Conservation (phyloP, 35 echinoderm and acorn worm genomes). For the Hemicentrotus pulcherrimus region DNA sequence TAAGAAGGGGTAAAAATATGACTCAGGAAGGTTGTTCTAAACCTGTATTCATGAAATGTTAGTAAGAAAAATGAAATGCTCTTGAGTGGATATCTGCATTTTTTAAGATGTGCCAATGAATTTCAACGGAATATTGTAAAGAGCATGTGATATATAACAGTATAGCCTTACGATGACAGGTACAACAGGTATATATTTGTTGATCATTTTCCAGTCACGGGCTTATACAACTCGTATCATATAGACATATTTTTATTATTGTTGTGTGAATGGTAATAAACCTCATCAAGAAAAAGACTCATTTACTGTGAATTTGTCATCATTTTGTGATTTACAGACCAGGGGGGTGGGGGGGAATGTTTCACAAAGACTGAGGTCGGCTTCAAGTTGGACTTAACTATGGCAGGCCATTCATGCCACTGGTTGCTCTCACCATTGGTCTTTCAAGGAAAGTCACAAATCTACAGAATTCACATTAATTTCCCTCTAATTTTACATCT, state of each 20-base stretch:
- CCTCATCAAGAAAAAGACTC: neutral
- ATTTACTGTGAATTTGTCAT: neutral
- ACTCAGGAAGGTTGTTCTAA: neutral
- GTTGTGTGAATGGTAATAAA: constrained; percentile 19
- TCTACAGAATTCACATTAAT: too few species aligned
- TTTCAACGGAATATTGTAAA: neutral
- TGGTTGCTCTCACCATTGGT: too few species aligned
- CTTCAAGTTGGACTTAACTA: too few species aligned
- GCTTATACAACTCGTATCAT: neutral
- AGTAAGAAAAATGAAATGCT: neutral
- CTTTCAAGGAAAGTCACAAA: too few species aligned
- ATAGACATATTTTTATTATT: constrained; percentile 10
- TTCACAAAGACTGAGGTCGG: too few species aligned
- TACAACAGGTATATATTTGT: neutral
- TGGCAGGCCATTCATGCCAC: too few species aligned
- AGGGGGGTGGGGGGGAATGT: too few species aligned
- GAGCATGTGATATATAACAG: neutral
- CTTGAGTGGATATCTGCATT: neutral
- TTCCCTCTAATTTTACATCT: too few species aligned
- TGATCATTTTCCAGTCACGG: neutral
- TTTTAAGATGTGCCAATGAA: neutral
- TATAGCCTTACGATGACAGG: neutral
- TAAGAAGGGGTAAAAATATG: neutral
- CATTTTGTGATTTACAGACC: neutral
- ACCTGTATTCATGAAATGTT: neutral